Evolutionary conservation across 2,888 invertebrate genomes (phyloP), one percentile per base, ranked within the genome.

Genomic region (Chironomus riparius): DNA sequence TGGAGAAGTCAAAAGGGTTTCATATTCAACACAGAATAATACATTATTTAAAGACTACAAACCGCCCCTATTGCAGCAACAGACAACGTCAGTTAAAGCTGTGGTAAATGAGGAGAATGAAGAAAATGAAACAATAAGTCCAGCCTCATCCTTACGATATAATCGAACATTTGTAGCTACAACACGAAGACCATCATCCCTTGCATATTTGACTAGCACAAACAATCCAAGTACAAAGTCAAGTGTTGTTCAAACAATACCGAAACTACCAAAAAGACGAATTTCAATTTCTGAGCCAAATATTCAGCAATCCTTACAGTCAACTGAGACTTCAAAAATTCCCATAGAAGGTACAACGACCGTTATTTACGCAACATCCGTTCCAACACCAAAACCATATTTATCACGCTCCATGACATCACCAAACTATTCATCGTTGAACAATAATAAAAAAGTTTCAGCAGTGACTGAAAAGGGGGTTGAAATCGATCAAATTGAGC

Each of bases 1-100:
- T 80, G 93, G 93, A 6, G 89, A 91, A 81, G 88, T 93, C 77
- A 92, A 93, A 84, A 87, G 92, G 76, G 91, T 93, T 74, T 91
- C 92, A 0, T 93, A 93, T 82, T 86, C 86, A 18, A 85, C 86
- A 6, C 86, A 86, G 81, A 86, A 86, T 71, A 85, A 83, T 76
- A 86, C 87, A 0, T 84, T 86, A 13, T 80, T 81, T 65, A 82
- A 85, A 72, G 82, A 86, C 70, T 82, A 38, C 18, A n/a, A 62
- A 24, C 22, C 65, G 4, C 38, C 38, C 28, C 28, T 4, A 28
- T 5, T 28, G 4, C 28, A 28, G 28, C 28, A 28, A 38, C 38
- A 38, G 10, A n/a, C 50, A 28, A 65, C 56, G 2, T 18, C 47
- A 22, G 4, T 12, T 24, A 38, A 15, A 15, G 5, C 13, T 21